Percentiles rank a stretch among this genome's conserved stretches.
phyloP scores from a whole-genome alignment of 2,888 invertebrate genomes.

The Buathra laborator region DNA sequence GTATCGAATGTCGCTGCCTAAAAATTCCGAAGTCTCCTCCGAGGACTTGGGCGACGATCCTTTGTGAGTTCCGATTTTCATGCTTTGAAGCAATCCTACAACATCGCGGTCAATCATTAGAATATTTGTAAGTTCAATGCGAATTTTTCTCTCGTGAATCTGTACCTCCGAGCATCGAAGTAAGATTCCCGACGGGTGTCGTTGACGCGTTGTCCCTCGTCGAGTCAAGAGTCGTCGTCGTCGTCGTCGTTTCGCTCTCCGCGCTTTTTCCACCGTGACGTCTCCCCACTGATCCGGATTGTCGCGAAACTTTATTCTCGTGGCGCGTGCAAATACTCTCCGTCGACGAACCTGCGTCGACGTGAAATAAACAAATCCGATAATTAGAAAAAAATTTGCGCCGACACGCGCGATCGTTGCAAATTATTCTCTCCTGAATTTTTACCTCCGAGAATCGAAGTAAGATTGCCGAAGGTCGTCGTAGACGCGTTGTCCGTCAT shows the following conservation, averaged over 20 bases:
- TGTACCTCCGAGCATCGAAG: slow-evolving; percentile 86
- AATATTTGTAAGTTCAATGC: not conserved
- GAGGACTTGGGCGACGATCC: slow-evolving; percentile 81
- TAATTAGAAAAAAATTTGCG: too few relatives aligned
- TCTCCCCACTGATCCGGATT: slow-evolving; percentile 51
- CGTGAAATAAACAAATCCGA: not conserved
- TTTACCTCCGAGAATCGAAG: slow-evolving; percentile 86
- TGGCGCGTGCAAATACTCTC: slow-evolving; percentile 88
- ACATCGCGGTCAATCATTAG: not conserved
- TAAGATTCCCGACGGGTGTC: slow-evolving; percentile 78
- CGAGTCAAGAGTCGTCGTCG: slow-evolving; percentile 40
- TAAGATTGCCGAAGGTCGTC: slow-evolving; percentile 78
- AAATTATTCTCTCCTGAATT: not conserved
- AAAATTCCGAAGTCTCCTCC: slow-evolving; percentile 72
- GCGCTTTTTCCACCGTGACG: slow-evolving; percentile 54
- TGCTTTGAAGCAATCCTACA: slow-evolving; percentile 86
- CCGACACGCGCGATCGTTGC: too few relatives aligned
- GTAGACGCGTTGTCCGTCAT: slow-evolving; percentile 70
- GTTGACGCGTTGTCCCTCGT: slow-evolving; percentile 70
- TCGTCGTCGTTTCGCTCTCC: slow-evolving; percentile 51
- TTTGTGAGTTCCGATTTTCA: slow-evolving; percentile 84
- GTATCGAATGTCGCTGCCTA: slow-evolving; percentile 85
- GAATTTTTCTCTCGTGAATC: not conserved
- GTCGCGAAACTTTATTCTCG: slow-evolving; percentile 83
- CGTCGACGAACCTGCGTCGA: slow-evolving; percentile 86